Evolutionary conservation across 2,113 vertebrate species (phyloP).

Genomic region (Nestor notabilis): DNA sequence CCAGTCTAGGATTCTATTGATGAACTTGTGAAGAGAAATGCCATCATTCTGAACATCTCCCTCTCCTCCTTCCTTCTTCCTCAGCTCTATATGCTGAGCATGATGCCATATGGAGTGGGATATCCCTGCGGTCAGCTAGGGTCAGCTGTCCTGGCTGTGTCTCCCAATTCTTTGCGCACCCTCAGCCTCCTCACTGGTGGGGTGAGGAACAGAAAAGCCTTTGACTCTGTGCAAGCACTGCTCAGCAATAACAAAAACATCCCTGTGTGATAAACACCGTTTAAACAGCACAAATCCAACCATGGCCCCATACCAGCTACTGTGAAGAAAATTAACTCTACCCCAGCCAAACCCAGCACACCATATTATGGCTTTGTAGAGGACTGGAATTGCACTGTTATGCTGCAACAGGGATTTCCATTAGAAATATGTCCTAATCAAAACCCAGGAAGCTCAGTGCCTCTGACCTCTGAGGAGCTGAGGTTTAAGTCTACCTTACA

Average conservation of each 20-base stretch:
- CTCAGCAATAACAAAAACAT: not conserved
- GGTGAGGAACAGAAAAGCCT: not conserved
- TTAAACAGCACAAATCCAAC: not conserved
- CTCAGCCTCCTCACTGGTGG: not conserved
- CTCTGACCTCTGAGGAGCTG: not conserved
- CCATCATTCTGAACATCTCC: not conserved
- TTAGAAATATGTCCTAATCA: not conserved
- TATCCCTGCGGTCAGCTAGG: not conserved
- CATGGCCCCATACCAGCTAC: not conserved
- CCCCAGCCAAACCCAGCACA: not conserved
- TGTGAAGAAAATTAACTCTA: not conserved
- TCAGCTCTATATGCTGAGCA: not conserved
- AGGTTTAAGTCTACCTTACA: not conserved
- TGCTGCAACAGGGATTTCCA: not conserved
- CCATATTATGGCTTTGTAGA: fast-evolving
- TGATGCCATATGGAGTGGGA: not conserved
- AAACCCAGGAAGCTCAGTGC: not conserved
- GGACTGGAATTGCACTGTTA: not conserved
- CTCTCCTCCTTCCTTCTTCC: not conserved
- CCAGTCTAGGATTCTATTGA: too few relatives aligned
- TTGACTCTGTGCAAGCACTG: not conserved
- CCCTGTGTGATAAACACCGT: not conserved
- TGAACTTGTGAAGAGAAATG: not conserved
- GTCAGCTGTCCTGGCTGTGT: not conserved
- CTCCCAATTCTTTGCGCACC: not conserved